Evolutionary conservation across 2,888 invertebrate genomes (phyloP).

Genomic region (Choristoneura rosaceana): DNA sequence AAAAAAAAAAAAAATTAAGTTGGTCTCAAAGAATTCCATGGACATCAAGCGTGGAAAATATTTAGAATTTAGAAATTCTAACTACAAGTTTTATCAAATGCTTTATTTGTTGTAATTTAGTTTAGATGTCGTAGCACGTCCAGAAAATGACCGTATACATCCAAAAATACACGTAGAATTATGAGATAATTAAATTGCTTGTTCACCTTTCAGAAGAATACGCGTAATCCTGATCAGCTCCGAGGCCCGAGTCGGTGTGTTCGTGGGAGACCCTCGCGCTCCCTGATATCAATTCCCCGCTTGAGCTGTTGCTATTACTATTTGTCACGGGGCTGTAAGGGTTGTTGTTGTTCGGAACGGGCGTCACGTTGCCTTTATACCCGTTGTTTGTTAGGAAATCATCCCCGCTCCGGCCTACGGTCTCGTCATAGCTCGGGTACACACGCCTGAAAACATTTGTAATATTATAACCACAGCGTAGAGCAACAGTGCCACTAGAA

Average conservation of each 20-base stretch:
- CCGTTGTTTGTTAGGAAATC: conserved; percentile 79
- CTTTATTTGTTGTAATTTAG: not conserved
- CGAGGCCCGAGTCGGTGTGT: conserved; percentile 91
- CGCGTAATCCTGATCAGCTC: conserved; percentile 91
- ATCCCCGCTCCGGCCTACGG: conserved; percentile 65
- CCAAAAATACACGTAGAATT: not conserved
- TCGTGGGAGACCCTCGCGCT: conserved; percentile 88
- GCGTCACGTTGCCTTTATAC: conserved; percentile 74
- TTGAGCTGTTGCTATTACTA: conserved; percentile 83
- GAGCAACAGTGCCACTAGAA: not conserved
- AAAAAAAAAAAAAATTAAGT: not conserved
- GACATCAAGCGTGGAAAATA: not conserved
- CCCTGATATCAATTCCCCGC: conserved; percentile 80
- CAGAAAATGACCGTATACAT: not conserved
- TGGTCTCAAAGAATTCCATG: not conserved
- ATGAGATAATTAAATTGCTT: conserved; percentile 29
- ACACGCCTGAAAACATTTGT: conserved; percentile 66
- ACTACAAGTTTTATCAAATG: not conserved
- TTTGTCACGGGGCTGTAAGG: conserved; percentile 82
- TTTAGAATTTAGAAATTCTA: not conserved
- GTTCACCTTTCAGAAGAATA: conserved; percentile 88
- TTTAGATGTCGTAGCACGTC: not conserved
- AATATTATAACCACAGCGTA: conserved; percentile 20
- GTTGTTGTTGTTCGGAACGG: conserved; percentile 71
- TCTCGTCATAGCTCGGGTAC: conserved; percentile 77